phyloP scores from a whole-genome alignment of 2,888 invertebrate genomes.

The Drosophila borealis region DNA sequence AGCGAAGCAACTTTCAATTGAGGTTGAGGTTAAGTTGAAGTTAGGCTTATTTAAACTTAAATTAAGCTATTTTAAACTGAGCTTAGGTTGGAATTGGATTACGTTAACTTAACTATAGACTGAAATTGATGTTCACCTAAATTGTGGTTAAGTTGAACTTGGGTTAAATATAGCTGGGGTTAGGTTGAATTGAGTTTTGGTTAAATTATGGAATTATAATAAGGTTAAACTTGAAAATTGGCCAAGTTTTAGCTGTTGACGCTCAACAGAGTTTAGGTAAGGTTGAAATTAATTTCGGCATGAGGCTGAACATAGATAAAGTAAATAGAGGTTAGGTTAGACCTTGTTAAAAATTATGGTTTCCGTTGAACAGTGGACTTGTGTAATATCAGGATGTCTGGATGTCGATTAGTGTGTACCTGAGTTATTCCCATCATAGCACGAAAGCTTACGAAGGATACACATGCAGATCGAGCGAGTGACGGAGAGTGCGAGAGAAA shows the following conservation, averaged over 20 bases:
- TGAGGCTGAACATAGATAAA: not conserved
- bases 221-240: too few species aligned
- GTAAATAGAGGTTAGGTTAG: not conserved
- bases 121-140: not conserved
- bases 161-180: not conserved
- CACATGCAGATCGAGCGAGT: conserved; percentile 3
- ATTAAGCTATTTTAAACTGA: not conserved
- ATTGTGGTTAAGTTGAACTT: not conserved
- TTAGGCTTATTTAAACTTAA: not conserved
- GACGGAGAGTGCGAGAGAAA: conserved; percentile 11
- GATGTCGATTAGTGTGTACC: not conserved
- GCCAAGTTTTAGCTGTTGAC: too few species aligned
- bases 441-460: not conserved
- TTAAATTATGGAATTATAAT: not conserved
- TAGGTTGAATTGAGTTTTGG: not conserved
- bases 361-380: not conserved
- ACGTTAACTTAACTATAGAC: not conserved
- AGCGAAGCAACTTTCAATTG: conserved; percentile 11
- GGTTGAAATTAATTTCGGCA: not conserved
- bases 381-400: not conserved
- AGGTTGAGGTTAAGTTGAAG: conserved; percentile 2
- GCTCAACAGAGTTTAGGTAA: not conserved
- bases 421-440: not conserved
- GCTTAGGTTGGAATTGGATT: not conserved
- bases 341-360: not conserved